Evolutionary conservation across 1,140 invertebrate genomes (phyloP).

Genomic region (Zaprionus inermis): DNA sequence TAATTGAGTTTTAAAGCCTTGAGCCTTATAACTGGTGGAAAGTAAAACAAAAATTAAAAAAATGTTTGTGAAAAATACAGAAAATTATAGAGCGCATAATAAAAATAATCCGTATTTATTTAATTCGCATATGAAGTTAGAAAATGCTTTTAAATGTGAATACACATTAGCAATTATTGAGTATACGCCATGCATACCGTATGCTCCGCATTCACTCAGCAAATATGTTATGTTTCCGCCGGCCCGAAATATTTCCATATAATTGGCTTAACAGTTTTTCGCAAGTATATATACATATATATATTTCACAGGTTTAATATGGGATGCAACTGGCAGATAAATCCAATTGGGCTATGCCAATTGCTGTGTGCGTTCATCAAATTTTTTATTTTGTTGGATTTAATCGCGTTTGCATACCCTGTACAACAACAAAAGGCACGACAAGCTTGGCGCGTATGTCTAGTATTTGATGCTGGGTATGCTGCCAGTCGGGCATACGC

Average conservation of each 20-base stretch:
- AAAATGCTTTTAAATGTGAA: background rate
- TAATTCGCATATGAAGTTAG: background rate
- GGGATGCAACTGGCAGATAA: background rate
- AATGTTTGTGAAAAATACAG: background rate
- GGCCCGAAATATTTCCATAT: background rate
- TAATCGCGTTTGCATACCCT: constrained; percentile 2
- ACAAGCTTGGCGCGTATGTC: background rate
- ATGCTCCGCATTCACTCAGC: background rate
- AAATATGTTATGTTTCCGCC: background rate
- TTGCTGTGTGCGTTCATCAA: background rate
- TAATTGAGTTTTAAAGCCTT: no score
- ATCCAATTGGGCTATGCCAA: background rate
- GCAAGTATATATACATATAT: background rate
- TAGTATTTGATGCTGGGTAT: background rate
- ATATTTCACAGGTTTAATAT: background rate
- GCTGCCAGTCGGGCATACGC: background rate
- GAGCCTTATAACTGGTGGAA: no score
- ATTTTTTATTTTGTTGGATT: constrained; percentile 2
- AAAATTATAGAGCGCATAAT: background rate
- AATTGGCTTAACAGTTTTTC: constrained; percentile 8
- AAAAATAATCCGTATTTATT: background rate
- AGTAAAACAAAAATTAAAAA: no score
- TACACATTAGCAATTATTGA: background rate
- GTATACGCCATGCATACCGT: background rate
- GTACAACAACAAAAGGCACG: no score